These are phyloP conservation scores for Siphamia tubifer DNA, from an alignment of 2,113 vertebrate species.

Conservation along the genomic window DNA sequence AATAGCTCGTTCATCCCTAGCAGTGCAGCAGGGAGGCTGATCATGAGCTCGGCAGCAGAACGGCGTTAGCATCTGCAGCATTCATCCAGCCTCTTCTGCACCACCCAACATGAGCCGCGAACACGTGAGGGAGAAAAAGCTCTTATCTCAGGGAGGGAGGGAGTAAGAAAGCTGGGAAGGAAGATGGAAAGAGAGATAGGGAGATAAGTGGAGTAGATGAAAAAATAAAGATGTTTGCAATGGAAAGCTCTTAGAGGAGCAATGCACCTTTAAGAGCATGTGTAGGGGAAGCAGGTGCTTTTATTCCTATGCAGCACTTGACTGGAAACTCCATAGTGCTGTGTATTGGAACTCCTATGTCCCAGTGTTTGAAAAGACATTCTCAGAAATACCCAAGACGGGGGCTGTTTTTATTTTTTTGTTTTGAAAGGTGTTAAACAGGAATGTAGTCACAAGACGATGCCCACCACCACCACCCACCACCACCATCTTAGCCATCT, in stretches of 20 bases:
- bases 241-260: slow-evolving; percentile 36
- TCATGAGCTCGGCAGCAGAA: slow-evolving; percentile 16
- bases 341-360: slow-evolving; percentile 4
- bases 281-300: slow-evolving; percentile 8
- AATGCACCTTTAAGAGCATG: slow-evolving; percentile 13
- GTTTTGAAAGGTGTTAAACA: slow-evolving; percentile 35
- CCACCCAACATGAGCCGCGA: slow-evolving; percentile 24
- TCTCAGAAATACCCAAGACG: slow-evolving; percentile 11
- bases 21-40: slow-evolving; percentile 8
- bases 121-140: slow-evolving; percentile 32
- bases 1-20: too few relatives aligned
- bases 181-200: slow-evolving; percentile 7
- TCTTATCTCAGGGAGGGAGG: neutral
- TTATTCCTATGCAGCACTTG: slow-evolving; percentile 10
- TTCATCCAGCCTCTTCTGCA: slow-evolving; percentile 23
- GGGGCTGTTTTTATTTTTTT: neutral
- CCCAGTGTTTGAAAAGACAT: slow-evolving; percentile 4
- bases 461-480: neutral
- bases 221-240: slow-evolving; percentile 17
- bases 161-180: neutral
- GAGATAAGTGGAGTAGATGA: slow-evolving; percentile 35
- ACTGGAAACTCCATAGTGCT: neutral
- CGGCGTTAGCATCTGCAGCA: slow-evolving; percentile 33
- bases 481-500: slow-evolving; percentile 19
- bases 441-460: slow-evolving; percentile 24